These are phyloP conservation scores for Polyommatus icarus DNA, from an alignment of 2,888 invertebrate genomes.

Conservation along the genomic window DNA sequence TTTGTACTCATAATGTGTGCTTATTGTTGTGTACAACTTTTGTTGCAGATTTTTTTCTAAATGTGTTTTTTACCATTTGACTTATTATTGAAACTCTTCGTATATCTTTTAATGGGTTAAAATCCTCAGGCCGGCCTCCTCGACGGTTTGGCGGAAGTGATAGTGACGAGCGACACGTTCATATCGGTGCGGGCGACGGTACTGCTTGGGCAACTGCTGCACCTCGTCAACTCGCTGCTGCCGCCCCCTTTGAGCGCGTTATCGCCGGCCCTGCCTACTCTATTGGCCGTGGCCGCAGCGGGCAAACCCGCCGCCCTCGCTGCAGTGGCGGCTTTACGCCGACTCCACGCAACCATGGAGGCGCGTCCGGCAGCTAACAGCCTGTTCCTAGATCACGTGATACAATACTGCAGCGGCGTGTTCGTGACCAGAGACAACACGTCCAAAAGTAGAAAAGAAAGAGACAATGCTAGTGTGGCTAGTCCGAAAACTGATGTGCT, in stretches of 20 bases:
- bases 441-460: slow-evolving; percentile 65
- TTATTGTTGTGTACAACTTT: too few relatives aligned
- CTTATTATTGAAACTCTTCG: not conserved
- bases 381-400: slow-evolving; percentile 89
- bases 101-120: not conserved
- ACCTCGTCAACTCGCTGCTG: slow-evolving; percentile 91
- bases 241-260: slow-evolving; percentile 93
- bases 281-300: slow-evolving; percentile 88
- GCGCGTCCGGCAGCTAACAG: slow-evolving; percentile 90
- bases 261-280: slow-evolving; percentile 90
- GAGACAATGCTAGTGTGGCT: slow-evolving; percentile 65
- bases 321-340: slow-evolving; percentile 89
- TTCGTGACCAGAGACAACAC: slow-evolving; percentile 60
- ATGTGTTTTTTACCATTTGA: too few relatives aligned
- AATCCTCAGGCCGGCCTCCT: slow-evolving; percentile 85
- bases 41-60: too few relatives aligned
- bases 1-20: too few relatives aligned
- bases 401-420: slow-evolving; percentile 80
- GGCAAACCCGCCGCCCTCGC: slow-evolving; percentile 90
- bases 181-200: slow-evolving; percentile 96
- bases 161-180: slow-evolving; percentile 92
- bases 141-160: slow-evolving; percentile 94
- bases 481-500: slow-evolving; percentile 51
- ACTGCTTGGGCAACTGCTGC: slow-evolving; percentile 92
- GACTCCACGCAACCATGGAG: slow-evolving; percentile 89